Evolutionary conservation across 2,888 invertebrate genomes (phyloP).

Genomic region (Boloria euphrosyne): DNA sequence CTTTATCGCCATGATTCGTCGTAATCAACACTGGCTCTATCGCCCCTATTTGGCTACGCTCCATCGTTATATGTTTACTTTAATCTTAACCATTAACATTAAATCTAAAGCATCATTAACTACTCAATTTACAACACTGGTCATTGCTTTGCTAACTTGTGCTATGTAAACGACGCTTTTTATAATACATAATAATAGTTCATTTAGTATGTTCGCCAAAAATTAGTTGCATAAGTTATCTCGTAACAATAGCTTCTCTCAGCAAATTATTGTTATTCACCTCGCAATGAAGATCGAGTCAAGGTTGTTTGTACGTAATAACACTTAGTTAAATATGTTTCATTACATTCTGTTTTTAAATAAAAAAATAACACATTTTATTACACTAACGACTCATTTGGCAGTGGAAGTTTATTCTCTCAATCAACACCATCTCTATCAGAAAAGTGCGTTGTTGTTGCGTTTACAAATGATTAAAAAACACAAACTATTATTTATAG

Average conservation of each 20-base stretch:
- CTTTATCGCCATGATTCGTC: conserved; percentile 70
- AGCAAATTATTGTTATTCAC: conserved; percentile 30
- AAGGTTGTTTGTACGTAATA: conserved; percentile 33
- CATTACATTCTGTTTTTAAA: conserved; percentile 3
- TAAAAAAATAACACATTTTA: not conserved
- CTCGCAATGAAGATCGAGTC: conserved; percentile 32
- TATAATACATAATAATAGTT: not conserved
- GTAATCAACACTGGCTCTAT: conserved; percentile 65
- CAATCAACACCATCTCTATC: too few relatives aligned
- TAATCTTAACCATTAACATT: conserved; percentile 49
- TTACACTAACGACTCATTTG: too few relatives aligned
- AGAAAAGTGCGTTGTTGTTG: too few relatives aligned
- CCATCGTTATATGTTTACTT: conserved; percentile 51
- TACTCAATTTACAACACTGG: conserved; percentile 5
- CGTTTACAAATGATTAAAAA: too few relatives aligned
- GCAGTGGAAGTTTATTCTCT: too few relatives aligned
- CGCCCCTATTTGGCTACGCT: conserved; percentile 56
- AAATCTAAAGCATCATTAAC: conserved; percentile 1
- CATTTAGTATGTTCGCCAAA: conserved; percentile 3
- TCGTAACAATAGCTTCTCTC: conserved; percentile 28
- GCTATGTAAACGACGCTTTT: too few relatives aligned
- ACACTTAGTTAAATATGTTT: conserved; percentile 28
- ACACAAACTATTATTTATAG: too few relatives aligned
- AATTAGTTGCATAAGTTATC: conserved; percentile 19
- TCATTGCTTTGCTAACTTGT: too few relatives aligned